Evolutionary conservation across 2,113 vertebrate species (phyloP).

Genomic region (Condylura cristata): DNA sequence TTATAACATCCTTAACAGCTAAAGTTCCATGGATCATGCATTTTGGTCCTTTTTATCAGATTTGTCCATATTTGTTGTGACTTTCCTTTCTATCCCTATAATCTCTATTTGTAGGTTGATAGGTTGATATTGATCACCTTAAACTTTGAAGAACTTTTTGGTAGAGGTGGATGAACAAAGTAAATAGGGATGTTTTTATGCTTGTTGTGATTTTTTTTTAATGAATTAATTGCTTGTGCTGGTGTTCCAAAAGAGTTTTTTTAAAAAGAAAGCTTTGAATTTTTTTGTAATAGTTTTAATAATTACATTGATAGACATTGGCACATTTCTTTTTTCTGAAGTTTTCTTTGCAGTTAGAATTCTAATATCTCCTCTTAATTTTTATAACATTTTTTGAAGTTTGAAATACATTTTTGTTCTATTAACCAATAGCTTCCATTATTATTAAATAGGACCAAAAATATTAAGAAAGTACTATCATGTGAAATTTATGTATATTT

Average conservation of each 20-base stretch:
- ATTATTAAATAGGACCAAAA: neutral
- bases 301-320: neutral
- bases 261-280: constrained; percentile 10
- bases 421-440: neutral
- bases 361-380: neutral
- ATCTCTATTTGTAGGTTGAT: neutral
- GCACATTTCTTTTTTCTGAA: neutral
- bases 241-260: neutral
- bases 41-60: neutral
- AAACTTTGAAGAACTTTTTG: neutral
- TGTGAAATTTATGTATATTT: neutral
- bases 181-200: neutral
- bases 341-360: neutral
- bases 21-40: neutral
- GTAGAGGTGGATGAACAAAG: neutral
- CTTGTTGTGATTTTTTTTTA: neutral
- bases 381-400: neutral
- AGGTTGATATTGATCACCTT: neutral
- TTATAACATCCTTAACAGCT: neutral
- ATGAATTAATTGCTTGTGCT: neutral
- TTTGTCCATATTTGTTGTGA: neutral
- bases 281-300: neutral
- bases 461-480: neutral
- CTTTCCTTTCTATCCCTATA: neutral
- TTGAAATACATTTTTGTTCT: neutral